Evolutionary conservation across 2,888 invertebrate genomes (phyloP).

Genomic region (Lasioglossum marginatum): DNA sequence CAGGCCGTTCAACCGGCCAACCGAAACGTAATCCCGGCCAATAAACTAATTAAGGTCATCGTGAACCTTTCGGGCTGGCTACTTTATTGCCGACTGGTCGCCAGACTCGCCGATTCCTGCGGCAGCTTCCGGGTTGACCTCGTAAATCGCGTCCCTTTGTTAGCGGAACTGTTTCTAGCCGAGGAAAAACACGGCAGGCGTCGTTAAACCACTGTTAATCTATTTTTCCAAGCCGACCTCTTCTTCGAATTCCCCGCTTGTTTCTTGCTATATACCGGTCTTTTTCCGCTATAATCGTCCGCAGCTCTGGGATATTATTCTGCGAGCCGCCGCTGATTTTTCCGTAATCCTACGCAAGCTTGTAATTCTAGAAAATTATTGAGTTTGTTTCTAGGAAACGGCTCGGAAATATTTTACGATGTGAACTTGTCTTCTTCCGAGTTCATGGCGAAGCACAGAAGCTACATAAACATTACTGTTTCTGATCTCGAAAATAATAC

Average conservation of each 20-base stretch:
- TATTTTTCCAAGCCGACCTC: not conserved
- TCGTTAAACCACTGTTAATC: not conserved
- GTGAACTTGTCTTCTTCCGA: not conserved
- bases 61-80: conserved; percentile 40
- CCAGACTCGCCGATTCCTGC: conserved; percentile 20
- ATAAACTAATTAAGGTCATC: conserved; percentile 80
- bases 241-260: not conserved
- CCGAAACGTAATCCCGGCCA: conserved; percentile 74
- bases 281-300: not conserved
- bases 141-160: conserved; percentile 16
- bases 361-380: not conserved
- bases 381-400: not conserved
- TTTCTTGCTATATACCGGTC: not conserved
- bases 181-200: not conserved
- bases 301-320: not conserved
- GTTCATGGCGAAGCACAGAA: too few relatives aligned
- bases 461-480: too few relatives aligned
- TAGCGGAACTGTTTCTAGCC: not conserved
- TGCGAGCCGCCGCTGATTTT: not conserved
- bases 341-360: not conserved
- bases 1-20: conserved; percentile 66
- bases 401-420: not conserved
- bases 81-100: conserved; percentile 30
- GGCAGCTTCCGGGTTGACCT: conserved; percentile 36
- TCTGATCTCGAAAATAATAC: too few relatives aligned